Evolutionary conservation across 92 coral and sea anemone genomes (phyloP).

Genomic region (Phymanthus crucifer): DNA sequence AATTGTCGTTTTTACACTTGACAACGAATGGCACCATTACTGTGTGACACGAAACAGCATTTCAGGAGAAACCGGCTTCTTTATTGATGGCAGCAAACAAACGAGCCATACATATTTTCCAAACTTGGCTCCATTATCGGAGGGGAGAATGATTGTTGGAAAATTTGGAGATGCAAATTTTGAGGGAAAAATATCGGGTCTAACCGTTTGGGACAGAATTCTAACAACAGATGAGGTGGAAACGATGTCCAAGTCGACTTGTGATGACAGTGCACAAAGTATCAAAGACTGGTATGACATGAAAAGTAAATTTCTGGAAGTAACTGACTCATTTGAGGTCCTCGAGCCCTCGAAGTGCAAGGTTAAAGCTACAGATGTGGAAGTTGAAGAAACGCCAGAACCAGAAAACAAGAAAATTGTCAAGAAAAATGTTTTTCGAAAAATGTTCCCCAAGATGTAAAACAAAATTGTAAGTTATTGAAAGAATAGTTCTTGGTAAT

Average conservation of each 20-base stretch:
- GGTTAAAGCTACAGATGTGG: not conserved
- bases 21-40: not conserved
- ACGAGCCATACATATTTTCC: not conserved
- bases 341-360: not conserved
- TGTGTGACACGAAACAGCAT: not conserved
- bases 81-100: not conserved
- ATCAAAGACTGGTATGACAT: conserved; percentile 11
- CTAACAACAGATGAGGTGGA: not conserved
- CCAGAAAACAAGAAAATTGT: not conserved
- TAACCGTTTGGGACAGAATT: conserved; percentile 12
- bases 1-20: not conserved
- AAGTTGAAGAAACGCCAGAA: not conserved
- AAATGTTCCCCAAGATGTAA: too few relatives aligned
- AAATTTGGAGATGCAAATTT: not conserved
- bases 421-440: too few relatives aligned
- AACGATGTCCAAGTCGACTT: not conserved
- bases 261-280: conserved; percentile 2
- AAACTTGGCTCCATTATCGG: not conserved
- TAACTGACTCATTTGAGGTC: not conserved
- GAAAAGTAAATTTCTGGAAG: not conserved
- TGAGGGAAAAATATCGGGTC: conserved; percentile 11
- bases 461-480: too few relatives aligned
- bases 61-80: not conserved
- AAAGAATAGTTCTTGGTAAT: too few relatives aligned
- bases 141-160: not conserved